Evolutionary conservation across 1,140 invertebrate genomes (phyloP), one percentile per base, ranked within the genome.

Genomic region (Monomorium pharaonis): DNA sequence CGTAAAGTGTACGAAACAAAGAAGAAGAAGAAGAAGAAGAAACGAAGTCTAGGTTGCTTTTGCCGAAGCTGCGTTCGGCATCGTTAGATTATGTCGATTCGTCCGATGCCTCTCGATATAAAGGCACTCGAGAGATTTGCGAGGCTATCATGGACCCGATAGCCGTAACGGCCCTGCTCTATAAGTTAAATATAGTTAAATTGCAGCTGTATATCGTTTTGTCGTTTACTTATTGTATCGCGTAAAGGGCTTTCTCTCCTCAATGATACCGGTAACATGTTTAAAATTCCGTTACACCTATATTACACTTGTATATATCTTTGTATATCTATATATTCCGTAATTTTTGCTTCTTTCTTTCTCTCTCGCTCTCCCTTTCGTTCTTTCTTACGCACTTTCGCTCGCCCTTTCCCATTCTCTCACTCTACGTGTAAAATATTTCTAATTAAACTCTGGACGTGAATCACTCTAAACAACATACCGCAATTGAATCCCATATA

Each of bases 381-480:
- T 12, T 58, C 2, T 69, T 42, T 49, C 33, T 44, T 42, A 30
- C 33, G 30, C 49, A 24, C 18, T 72, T 21, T 62, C 27, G 18
- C 49, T 49, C 51, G 51, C 51, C 21, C 12, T 69, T n/a, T 42
- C 24, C n/a, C 75, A 16, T 67, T 67, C 60, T 67, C 27, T 72
- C 76, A 18, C 16, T 70, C 88, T 89, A 89, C 49, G 75, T 89
- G 86, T 87, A 90, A 89, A 90, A 90, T 90, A 89, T 86, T 51
- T 77, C 86, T 89, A 90, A 83, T 90, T 90, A 83, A 89, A 89
- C 80, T 90, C 84, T 88, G 88, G 80, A 90, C 90, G 84, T 87
- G 81, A 86, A 87, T 91, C 91, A 86, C 85, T 90, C 81, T 91
- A 92, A 90, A 88, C 84, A 89, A 91, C 76, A 85, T 91, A 85